Base-by-base conservation (phyloP, 2,113 vertebrate genomes). In the Pachyramphus minor region DNA sequence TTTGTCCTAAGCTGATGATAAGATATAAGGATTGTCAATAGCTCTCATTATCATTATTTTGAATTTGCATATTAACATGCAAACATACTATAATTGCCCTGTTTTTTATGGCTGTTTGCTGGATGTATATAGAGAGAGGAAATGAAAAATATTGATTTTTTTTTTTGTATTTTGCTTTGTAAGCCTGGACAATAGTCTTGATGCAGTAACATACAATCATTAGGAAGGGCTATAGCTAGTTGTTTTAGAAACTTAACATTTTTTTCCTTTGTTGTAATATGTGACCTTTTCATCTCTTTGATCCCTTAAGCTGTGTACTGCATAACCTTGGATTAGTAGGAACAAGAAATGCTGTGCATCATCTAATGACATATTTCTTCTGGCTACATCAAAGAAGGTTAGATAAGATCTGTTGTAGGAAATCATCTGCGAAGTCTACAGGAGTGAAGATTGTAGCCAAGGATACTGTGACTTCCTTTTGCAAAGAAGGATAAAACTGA, bases 321-420 rank as follows among this genome's bases (percentile, higher is more conserved):
- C 1, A 8, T 92, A 96, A 93, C 95, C 93, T 95, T 94, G 96
- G 91, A 97, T 97, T 95, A 97, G 93, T 87, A 79, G 89, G 97
- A 91, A 93, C 73, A 87, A 85, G 79, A 93, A 96, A 56, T 81
- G 63, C 67, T 63, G 37, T 63, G 72, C 39, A 24, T 64, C 58
- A 59, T 81, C 27, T 71, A 85, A 83, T 94, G 84, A 79, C 89
- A 89, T 91, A 56, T 90, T 96, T 92, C 74, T 83, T 93, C 58
- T 88, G 89, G 35, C 63, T 93, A 47, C 83, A 82, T 84, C 81
- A 95, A 87, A 97, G 88, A 88, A 94, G 64, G 84, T 87, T 82
- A 89, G 95, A 95, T 89, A 95, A 93, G 75, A 95, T 97, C 84
- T 91, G 47, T 58, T 72, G 24, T 55, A 90, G 90, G 90, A 97